These are phyloP conservation scores for Eremophila alpestris DNA, from an alignment of 2,797 vertebrate genomes.

Conservation along the genomic window DNA sequence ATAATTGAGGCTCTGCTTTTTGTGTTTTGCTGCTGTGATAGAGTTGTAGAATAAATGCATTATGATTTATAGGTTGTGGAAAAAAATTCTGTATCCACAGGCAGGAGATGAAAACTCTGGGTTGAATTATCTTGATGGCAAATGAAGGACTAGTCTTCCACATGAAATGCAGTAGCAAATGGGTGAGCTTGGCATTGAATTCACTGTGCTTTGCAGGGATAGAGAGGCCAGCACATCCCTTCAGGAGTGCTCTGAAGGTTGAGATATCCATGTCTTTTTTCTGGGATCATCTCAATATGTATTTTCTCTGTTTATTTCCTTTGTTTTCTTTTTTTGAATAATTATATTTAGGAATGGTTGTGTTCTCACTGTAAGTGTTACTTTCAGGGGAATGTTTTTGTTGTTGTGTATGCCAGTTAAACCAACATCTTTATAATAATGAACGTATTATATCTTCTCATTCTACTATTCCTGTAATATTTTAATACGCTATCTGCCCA, in stretches of 20 bases:
- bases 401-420: background rate
- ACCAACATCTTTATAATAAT: background rate
- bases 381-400: background rate
- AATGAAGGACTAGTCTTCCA: background rate
- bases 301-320: background rate
- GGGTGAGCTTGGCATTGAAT: background rate
- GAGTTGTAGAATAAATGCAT: constrained; percentile 5
- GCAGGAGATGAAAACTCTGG: background rate
- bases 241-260: background rate
- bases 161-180: background rate
- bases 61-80: background rate
- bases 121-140: background rate
- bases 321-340: background rate
- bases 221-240: background rate
- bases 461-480: background rate
- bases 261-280: background rate
- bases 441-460: background rate
- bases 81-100: background rate
- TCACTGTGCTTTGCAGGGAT: background rate
- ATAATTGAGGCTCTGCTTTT: background rate
- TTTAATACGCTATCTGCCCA: background rate
- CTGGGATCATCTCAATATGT: background rate
- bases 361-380: background rate
- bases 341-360: background rate
- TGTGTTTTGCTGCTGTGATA: background rate